Percentiles rank a stretch among this genome's conserved stretches.
These are phyloP conservation scores for Drosophila hamatofila DNA, from an alignment of 2,888 invertebrate species.

Conservation along the genomic window DNA sequence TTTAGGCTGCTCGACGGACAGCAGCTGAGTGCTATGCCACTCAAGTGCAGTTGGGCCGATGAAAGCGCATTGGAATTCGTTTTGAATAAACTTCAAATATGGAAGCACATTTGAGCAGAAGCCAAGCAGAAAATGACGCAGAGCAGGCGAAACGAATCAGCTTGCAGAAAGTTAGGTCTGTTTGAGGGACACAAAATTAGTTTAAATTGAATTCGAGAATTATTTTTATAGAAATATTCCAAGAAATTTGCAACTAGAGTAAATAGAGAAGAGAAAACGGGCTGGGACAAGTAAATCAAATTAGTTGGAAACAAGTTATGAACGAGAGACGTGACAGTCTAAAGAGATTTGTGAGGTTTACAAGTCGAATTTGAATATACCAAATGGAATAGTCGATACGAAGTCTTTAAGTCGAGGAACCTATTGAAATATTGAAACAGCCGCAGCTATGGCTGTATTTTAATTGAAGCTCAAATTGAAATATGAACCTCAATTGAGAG, in stretches of 20 bases:
- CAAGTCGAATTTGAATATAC: no score
- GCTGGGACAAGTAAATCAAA: no score
- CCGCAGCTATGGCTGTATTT: conserved; percentile 6
- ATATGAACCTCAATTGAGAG: conserved; percentile 17
- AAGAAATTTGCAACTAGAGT: no score
- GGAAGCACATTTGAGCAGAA: neutral
- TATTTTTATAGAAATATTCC: no score
- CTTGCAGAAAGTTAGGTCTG: neutral
- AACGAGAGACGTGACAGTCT: no score
- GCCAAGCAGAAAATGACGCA: neutral
- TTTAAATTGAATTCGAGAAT: no score
- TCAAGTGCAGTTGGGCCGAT: neutral
- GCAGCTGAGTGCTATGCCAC: neutral
- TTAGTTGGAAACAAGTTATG: no score
- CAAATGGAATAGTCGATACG: neutral
- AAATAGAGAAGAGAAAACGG: no score
- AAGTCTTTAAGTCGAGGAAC: neutral
- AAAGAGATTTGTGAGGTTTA: no score
- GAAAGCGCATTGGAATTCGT: neutral
- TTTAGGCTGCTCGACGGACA: neutral
- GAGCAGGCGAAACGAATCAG: neutral
- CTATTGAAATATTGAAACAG: neutral
- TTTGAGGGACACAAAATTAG: no score
- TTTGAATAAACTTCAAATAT: neutral
- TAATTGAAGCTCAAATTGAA: conserved; percentile 19